These are phyloP conservation scores for Bombus impatiens DNA, from an alignment of 1,140 invertebrate genomes.

Conservation along the genomic window DNA sequence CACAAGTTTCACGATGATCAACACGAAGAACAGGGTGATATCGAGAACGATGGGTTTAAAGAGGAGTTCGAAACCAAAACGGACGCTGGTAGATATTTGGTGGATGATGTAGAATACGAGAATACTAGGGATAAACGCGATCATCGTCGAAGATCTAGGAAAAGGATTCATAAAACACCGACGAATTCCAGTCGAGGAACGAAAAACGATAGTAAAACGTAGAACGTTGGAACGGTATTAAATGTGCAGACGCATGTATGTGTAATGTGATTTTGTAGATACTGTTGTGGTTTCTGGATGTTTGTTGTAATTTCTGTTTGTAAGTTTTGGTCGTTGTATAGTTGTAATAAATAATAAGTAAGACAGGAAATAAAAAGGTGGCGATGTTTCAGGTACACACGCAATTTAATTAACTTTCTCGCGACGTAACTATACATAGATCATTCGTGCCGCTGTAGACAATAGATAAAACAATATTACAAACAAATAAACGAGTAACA, in stretches of 20 bases:
- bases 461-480: conserved; percentile 31
- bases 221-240: neutral
- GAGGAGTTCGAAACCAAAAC: conserved; percentile 76
- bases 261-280: neutral
- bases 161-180: neutral
- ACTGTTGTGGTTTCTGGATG: no score
- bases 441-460: conserved; percentile 33
- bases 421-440: conserved; percentile 23
- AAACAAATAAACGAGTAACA: conserved; percentile 42
- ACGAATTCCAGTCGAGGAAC: neutral
- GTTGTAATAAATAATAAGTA: neutral
- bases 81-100: conserved; percentile 52
- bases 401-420: conserved; percentile 43
- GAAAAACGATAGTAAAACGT: neutral
- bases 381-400: conserved; percentile 41
- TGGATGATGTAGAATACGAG: conserved; percentile 57
- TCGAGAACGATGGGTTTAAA: conserved; percentile 77
- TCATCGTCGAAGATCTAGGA: conserved; percentile 7
- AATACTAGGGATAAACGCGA: conserved; percentile 65
- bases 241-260: neutral
- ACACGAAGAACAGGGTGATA: conserved; percentile 76
- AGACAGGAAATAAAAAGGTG: neutral
- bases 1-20: conserved; percentile 74
- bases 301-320: no score
- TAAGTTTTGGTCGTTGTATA: neutral